These are phyloP conservation scores for Melanotaenia duboulayi DNA, from an alignment of 2,113 vertebrate genomes.

Conservation along the genomic window DNA sequence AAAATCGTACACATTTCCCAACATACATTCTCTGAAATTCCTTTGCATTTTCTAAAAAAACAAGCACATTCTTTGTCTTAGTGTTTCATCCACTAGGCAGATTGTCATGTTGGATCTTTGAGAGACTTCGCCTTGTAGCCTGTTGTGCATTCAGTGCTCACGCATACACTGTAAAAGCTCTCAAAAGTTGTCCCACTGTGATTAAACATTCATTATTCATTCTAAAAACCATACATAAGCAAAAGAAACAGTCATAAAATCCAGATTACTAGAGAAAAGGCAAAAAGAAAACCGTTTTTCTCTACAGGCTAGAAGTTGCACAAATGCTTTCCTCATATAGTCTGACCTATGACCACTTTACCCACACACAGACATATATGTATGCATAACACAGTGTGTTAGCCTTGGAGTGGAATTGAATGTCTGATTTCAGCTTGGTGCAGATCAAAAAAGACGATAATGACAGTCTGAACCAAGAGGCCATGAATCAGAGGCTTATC, in stretches of 20 bases:
- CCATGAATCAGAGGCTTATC: constrained; percentile 76
- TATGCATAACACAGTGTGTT: constrained; percentile 19
- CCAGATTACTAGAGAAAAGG: constrained; percentile 44
- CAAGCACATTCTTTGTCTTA: background rate
- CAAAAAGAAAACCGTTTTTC: constrained; percentile 1
- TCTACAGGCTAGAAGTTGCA: constrained; percentile 6
- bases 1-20: constrained; percentile 29
- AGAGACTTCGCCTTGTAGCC: constrained; percentile 30
- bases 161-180: constrained; percentile 22
- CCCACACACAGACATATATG: constrained; percentile 23
- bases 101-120: constrained; percentile 53
- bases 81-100: constrained; percentile 37
- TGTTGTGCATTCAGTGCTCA: constrained; percentile 40
- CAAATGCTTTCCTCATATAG: constrained; percentile 13
- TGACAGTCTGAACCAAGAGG: constrained; percentile 52
- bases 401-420: constrained; percentile 51
- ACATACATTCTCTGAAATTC: constrained; percentile 16
- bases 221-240: constrained; percentile 28
- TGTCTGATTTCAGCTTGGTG: constrained; percentile 55
- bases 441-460: constrained; percentile 62
- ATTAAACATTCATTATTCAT: constrained; percentile 65
- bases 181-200: constrained; percentile 46
- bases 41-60: constrained; percentile 12
- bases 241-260: background rate
- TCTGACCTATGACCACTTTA: constrained; percentile 29